Percentiles rank a stretch among this genome's conserved stretches.
phyloP scores from a whole-genome alignment of 2,797 vertebrate species.

The Thamnophis elegans region DNA sequence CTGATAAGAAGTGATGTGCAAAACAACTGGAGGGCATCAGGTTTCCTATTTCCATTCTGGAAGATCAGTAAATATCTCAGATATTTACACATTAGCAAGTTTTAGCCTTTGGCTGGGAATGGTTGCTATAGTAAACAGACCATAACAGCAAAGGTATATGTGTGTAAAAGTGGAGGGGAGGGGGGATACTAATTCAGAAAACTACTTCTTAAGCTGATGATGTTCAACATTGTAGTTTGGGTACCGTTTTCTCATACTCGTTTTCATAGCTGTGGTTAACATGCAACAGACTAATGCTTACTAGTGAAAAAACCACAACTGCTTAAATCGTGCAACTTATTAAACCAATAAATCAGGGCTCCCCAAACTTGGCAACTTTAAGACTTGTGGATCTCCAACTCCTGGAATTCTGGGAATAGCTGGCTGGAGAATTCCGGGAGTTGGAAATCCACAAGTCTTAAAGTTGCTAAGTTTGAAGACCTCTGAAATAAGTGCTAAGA shows the following conservation, averaged over 20 bases:
- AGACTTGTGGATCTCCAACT: no score
- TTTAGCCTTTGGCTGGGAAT: background rate
- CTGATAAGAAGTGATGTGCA: background rate
- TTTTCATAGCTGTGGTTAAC: slow-evolving; percentile 71
- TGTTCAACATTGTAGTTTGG: slow-evolving; percentile 40
- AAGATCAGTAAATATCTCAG: background rate
- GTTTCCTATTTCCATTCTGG: background rate
- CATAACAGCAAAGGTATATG: background rate
- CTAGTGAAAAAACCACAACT: slow-evolving; percentile 53
- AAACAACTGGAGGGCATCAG: background rate
- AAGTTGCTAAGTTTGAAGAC: no score
- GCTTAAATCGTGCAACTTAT: slow-evolving; percentile 27
- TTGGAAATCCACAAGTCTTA: no score
- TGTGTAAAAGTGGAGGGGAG: background rate
- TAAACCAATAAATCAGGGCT: background rate
- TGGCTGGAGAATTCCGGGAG: no score
- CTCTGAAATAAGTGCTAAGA: background rate
- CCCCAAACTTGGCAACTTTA: no score
- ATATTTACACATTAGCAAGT: background rate
- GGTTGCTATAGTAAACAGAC: slow-evolving; percentile 8
- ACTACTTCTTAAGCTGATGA: slow-evolving; percentile 32
- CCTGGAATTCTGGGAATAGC: no score
- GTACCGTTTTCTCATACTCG: slow-evolving; percentile 52
- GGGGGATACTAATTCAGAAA: slow-evolving; percentile 33
- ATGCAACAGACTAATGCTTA: slow-evolving; percentile 67